A percentile compares a stretch with the other conserved stretches of the same genome.
Conservation (phyloP, 2,113 vertebrate genomes). For the Microtus richardsoni region DNA sequence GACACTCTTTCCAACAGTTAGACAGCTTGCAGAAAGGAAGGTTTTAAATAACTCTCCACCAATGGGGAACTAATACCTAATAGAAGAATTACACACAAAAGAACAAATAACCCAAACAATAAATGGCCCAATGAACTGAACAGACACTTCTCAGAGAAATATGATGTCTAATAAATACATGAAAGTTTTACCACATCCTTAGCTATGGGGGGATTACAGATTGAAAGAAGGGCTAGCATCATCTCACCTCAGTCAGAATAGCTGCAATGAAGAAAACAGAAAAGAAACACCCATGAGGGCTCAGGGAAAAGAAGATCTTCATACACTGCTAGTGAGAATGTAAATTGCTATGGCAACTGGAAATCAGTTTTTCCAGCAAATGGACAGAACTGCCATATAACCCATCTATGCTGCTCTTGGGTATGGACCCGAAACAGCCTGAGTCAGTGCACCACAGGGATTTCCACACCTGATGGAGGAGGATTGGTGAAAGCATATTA, state of each 20-base stretch:
- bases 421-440: background rate
- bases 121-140: background rate
- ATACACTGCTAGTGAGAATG: background rate
- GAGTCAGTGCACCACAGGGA: background rate
- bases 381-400: background rate
- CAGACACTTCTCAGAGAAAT: background rate
- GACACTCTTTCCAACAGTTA: background rate
- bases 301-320: background rate
- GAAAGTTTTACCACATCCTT: background rate
- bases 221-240: background rate
- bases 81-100: background rate
- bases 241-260: background rate
- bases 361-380: background rate
- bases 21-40: background rate
- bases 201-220: background rate
- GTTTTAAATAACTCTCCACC: background rate
- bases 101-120: background rate
- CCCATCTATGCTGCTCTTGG: background rate
- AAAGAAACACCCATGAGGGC: background rate
- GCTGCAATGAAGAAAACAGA: background rate
- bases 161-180: background rate
- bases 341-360: background rate
- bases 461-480: background rate
- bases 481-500: background rate
- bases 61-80: background rate